Percentiles rank a stretch among this genome's conserved stretches.
Evolutionary conservation across 2,113 vertebrate genomes (phyloP).

Genomic region (Stigmatopora nigra): DNA sequence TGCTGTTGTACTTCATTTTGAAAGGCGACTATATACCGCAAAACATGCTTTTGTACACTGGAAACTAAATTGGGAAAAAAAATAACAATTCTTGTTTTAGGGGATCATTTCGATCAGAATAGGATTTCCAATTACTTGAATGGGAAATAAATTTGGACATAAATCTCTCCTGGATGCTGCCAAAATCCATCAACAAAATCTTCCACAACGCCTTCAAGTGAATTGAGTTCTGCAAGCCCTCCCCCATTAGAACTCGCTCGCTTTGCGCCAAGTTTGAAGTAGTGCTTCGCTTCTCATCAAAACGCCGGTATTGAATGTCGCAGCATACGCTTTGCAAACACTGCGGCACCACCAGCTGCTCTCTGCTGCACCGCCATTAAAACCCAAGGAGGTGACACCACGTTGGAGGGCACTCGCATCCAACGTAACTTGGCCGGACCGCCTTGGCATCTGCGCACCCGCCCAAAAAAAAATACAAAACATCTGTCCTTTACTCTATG

Average conservation of each 20-base stretch:
- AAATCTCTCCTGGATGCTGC: too few species aligned
- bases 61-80: too few species aligned
- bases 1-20: too few species aligned
- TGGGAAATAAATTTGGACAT: too few species aligned
- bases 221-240: too few species aligned
- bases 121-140: too few species aligned
- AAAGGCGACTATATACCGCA: too few species aligned
- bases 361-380: conserved; percentile 57
- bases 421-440: conserved; percentile 42
- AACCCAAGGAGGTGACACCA: conserved; percentile 40
- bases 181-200: too few species aligned
- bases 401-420: conserved; percentile 43
- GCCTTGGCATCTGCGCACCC: conserved; percentile 52
- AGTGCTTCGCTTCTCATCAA: neutral
- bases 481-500: neutral
- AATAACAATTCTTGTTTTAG: too few species aligned
- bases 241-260: neutral
- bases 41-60: too few species aligned
- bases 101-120: too few species aligned
- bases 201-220: too few species aligned
- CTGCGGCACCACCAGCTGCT: conserved; percentile 63
- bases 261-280: neutral
- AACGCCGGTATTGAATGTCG: neutral
- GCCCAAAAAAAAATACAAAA: neutral
- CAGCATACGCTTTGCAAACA: conserved; percentile 33